phyloP scores from a whole-genome alignment of 2,797 vertebrate genomes.

The Thamnophis elegans region DNA sequence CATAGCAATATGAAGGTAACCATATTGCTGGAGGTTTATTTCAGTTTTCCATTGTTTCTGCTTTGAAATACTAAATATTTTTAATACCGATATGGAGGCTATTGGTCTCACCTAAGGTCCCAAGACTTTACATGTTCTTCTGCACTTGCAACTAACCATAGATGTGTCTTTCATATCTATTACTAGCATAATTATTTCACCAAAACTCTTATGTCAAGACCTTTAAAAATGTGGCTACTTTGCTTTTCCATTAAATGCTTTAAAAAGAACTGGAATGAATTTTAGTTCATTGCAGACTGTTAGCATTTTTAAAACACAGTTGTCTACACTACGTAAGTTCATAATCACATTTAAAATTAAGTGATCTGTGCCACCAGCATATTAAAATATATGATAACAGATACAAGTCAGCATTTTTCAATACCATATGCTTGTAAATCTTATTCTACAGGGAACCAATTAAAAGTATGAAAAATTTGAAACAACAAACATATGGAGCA shows the following conservation, averaged over 20 bases:
- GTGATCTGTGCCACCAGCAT: slow-evolving; percentile 66
- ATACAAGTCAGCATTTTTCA: slow-evolving; percentile 78
- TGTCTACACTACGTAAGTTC: slow-evolving; percentile 64
- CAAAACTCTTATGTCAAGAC: slow-evolving; percentile 7
- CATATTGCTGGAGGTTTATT: neutral
- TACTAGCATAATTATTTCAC: slow-evolving; percentile 20
- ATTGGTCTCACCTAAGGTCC: slow-evolving; percentile 21
- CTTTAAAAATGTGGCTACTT: slow-evolving; percentile 25
- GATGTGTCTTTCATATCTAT: slow-evolving; percentile 6
- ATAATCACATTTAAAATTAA: slow-evolving; percentile 67
- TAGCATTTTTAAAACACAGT: slow-evolving; percentile 48
- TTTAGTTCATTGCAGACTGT: slow-evolving; percentile 50
- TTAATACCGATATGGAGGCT: neutral
- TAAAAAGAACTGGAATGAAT: slow-evolving; percentile 8
- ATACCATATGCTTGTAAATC: slow-evolving; percentile 79
- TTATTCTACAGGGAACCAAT: slow-evolving; percentile 84
- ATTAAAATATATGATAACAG: slow-evolving; percentile 71
- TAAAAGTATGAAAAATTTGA: slow-evolving; percentile 79
- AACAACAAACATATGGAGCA: slow-evolving; percentile 78
- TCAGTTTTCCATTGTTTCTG: neutral
- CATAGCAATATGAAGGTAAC: neutral
- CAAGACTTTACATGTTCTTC: accelerated
- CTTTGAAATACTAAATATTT: neutral
- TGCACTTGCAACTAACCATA: slow-evolving; percentile 11
- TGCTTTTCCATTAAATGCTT: neutral